A percentile compares a stretch with the other conserved stretches of the same genome.
These are phyloP conservation scores for Galeruca laticollis DNA, from an alignment of 2,888 invertebrate genomes.

Conservation along the genomic window DNA sequence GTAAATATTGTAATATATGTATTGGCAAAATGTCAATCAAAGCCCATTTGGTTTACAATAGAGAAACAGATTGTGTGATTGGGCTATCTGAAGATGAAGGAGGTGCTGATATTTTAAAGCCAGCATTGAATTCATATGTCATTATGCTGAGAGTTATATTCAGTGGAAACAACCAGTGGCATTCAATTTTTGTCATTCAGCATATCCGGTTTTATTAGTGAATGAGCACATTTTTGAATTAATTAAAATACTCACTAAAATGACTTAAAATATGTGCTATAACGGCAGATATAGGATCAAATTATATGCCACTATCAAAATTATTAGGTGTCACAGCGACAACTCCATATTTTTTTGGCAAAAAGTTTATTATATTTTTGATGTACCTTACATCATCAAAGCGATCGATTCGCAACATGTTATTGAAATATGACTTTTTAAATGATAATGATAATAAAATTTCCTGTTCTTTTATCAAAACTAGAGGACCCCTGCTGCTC, in stretches of 20 bases:
- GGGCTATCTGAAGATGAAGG: conserved; percentile 38
- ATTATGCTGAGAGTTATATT: conserved; percentile 43
- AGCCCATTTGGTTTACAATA: conserved; percentile 42
- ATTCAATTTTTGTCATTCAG: background rate
- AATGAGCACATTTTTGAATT: background rate
- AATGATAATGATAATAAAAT: too few species aligned
- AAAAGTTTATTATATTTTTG: conserved; percentile 48
- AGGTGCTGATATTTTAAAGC: conserved; percentile 29
- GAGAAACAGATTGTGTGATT: conserved; percentile 35
- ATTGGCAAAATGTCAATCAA: conserved; percentile 46
- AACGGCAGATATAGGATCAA: conserved; percentile 44
- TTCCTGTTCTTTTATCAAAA: too few species aligned
- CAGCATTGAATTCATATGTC: conserved; percentile 33
- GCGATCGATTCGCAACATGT: too few species aligned
- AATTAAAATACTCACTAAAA: conserved; percentile 27
- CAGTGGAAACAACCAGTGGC: background rate
- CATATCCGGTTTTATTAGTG: background rate
- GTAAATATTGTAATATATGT: conserved; percentile 26
- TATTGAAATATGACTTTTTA: too few species aligned
- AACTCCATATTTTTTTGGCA: conserved; percentile 35
- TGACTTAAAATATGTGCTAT: conserved; percentile 38
- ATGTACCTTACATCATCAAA: conserved; percentile 48
- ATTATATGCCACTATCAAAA: too few species aligned
- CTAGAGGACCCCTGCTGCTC: too few species aligned
- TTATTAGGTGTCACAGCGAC: too few species aligned